These are phyloP conservation scores for Drosophila repleta DNA, from an alignment of 1,140 invertebrate species.

Conservation along the genomic window DNA sequence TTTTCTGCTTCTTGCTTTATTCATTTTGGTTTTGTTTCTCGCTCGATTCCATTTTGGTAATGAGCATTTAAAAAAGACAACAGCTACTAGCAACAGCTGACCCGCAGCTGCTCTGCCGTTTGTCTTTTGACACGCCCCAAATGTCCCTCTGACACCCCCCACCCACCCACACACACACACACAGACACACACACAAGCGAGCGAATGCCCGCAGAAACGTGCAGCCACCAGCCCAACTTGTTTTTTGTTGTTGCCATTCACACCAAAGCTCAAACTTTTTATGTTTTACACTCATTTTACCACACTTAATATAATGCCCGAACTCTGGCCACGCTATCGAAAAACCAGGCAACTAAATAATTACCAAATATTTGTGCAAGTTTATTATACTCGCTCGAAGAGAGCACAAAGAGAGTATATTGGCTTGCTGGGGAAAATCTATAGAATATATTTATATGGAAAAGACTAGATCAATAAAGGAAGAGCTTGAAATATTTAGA, in stretches of 20 bases:
- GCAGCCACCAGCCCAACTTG: slow-evolving; percentile 45
- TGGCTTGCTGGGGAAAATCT: no score
- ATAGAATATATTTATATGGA: no score
- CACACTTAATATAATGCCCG: slow-evolving; percentile 35
- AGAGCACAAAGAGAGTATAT: no score
- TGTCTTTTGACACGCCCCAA: slow-evolving; percentile 71
- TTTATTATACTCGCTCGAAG: slow-evolving; percentile 18
- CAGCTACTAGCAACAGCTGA: slow-evolving; percentile 38
- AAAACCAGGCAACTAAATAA: slow-evolving; percentile 71
- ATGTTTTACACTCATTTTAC: slow-evolving; percentile 24
- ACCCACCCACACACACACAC: not conserved
- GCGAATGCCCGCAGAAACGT: slow-evolving; percentile 23
- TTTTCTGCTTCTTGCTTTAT: slow-evolving; percentile 33
- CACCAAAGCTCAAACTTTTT: slow-evolving; percentile 24
- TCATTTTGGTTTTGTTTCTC: slow-evolving; percentile 14
- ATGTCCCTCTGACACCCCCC: not conserved
- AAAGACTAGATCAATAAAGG: no score
- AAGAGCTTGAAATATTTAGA: no score
- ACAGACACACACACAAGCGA: not conserved
- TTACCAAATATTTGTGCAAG: slow-evolving; percentile 76
- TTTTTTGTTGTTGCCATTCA: slow-evolving; percentile 47
- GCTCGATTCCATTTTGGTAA: slow-evolving; percentile 71
- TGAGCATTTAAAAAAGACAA: slow-evolving; percentile 75
- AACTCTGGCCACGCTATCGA: slow-evolving; percentile 3
- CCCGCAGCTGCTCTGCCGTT: slow-evolving; percentile 58